Conservation (phyloP, 2,113 vertebrate genomes). For the Motacilla alba region DNA sequence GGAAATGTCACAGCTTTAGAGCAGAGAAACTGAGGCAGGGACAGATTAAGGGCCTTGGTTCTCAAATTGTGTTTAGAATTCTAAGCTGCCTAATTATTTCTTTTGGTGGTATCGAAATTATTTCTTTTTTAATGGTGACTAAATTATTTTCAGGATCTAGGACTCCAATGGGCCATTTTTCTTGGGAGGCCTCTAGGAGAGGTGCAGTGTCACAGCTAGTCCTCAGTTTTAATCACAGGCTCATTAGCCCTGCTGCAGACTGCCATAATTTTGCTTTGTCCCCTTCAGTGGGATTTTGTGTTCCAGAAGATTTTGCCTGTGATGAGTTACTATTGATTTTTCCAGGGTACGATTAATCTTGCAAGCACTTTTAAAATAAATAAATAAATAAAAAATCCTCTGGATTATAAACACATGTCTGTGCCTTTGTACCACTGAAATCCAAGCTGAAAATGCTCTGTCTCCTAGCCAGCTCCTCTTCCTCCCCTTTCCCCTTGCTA, state of each 20-base stretch:
- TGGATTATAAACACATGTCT: not conserved
- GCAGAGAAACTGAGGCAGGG: not conserved
- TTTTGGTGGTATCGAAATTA: not conserved
- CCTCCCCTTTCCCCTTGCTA: not conserved
- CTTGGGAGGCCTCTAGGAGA: not conserved
- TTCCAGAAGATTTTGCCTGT: slow-evolving; percentile 42
- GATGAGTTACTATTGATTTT: slow-evolving; percentile 55
- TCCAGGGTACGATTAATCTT: slow-evolving; percentile 14
- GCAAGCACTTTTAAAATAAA: not conserved
- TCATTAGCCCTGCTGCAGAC: slow-evolving; percentile 23
- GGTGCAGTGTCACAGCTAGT: not conserved
- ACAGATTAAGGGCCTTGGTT: not conserved
- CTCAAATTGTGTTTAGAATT: not conserved
- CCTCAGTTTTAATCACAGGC: slow-evolving; percentile 24
- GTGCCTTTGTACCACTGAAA: not conserved
- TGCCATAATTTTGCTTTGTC: slow-evolving; percentile 31
- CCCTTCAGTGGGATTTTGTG: not conserved
- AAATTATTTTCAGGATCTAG: not conserved
- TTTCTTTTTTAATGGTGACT: not conserved
- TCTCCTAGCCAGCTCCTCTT: not conserved
- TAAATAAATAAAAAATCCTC: not conserved
- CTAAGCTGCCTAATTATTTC: not conserved
- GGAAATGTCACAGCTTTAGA: not conserved
- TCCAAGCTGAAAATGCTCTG: not conserved
- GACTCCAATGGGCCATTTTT: not conserved